A percentile compares a stretch with the other conserved stretches of the same genome.
These are phyloP conservation scores for Stenolophus ochropezus DNA, from an alignment of 2,888 invertebrate genomes.

Conservation along the genomic window DNA sequence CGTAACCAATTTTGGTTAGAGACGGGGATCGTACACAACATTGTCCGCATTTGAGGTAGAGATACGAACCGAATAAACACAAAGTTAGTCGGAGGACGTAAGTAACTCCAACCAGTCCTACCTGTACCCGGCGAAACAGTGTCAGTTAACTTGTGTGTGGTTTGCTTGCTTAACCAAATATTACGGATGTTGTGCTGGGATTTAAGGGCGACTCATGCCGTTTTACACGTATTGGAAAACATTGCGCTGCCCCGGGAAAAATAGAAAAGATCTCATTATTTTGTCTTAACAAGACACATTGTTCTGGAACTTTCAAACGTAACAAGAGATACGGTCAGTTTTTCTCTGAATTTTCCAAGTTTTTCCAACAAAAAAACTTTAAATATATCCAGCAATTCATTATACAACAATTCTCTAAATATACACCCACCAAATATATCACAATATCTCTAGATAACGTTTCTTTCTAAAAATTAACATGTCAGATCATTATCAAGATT, in stretches of 20 bases:
- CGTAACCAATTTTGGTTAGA: neutral
- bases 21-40: neutral
- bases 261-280: constrained; percentile 45
- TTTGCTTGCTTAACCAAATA: neutral
- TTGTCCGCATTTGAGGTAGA: neutral
- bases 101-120: neutral
- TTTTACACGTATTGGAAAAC: constrained; percentile 1
- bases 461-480: no score
- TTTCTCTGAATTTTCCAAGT: neutral
- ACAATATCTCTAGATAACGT: no score
- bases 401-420: no score
- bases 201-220: no score
- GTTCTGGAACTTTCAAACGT: constrained; percentile 12
- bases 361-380: neutral
- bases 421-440: no score
- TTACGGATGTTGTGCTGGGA: neutral
- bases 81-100: neutral
- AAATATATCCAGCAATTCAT: neutral
- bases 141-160: neutral
- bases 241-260: neutral
- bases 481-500: no score
- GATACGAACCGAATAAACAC: constrained; percentile 24
- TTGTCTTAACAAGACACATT: constrained; percentile 52
- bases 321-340: neutral
- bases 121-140: neutral